Base-by-base conservation (phyloP, 2,888 invertebrate genomes). In the Cyclophora punctaria region DNA sequence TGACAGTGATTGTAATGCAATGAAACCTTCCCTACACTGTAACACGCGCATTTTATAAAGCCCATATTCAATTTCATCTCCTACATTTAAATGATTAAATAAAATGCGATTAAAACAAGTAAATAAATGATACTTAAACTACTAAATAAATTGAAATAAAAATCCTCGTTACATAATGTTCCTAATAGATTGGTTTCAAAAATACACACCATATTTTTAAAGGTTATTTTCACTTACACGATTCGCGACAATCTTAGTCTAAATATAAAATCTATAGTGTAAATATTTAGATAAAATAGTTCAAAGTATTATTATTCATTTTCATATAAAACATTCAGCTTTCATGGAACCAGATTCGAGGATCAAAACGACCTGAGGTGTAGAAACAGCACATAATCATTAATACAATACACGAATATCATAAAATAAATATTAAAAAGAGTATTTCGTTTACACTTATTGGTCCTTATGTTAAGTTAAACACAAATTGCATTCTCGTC, bases 391-490 rank as follows among this genome's bases (percentile, higher is more conserved):
- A 37, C 37, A 37, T 37, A 37, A 5, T 37, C 37, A 34, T 4
- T 44, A 33, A 44, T 34, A 34, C 20, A 44, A 7, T 44, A 34
- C 44, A 44, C 43, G 7, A 43, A 44, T 44, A 34, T 44, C 6
- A 3, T 44, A 34, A 44, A 44, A 52, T 43, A 40, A 46, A 53
- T 45, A 41, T 6, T 49, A 50, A 47, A 55, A 46, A 55, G 52
- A 56, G 56, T 56, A 53, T 56, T 54, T 48, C 48, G 45, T 53
- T 49, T 53, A 56, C 49, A 48, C 54, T 47, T 54, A 59, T 62
- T 62, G 62, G 62, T 62, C 62, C 62, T 56, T 59, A 58, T 35
- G 52, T 57, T 54, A 53, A 54, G 55, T 53, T 59, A 55, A 49
- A 51, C 47, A 48, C 34, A 20, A 20, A 20, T 20, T 20, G 20